Percentiles rank a stretch among this genome's conserved stretches.
phyloP scores from a whole-genome alignment of 2,888 invertebrate species.

The Elaeidobius kamerunicus region DNA sequence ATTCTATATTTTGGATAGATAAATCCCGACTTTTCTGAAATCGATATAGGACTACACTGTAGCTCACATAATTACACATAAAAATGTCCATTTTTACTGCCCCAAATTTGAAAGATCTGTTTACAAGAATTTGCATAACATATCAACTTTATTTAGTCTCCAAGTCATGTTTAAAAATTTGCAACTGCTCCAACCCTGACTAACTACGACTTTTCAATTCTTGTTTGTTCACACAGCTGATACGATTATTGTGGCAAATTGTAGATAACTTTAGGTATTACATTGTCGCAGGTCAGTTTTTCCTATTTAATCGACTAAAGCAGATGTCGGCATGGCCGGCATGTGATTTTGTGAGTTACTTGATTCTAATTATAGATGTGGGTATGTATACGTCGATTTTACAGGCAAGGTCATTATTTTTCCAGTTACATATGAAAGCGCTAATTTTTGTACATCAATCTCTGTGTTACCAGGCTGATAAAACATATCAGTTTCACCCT shows the following conservation, averaged over 20 bases:
- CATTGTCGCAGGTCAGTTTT: slow-evolving; percentile 26
- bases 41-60: too few species aligned
- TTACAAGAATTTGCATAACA: not conserved
- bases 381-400: slow-evolving; percentile 21
- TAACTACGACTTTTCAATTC: slow-evolving; percentile 1
- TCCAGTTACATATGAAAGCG: slow-evolving; percentile 1
- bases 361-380: slow-evolving; percentile 24
- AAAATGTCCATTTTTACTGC: too few species aligned
- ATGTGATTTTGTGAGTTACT: slow-evolving; percentile 18
- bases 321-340: slow-evolving; percentile 12
- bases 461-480: not conserved
- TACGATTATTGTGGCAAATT: slow-evolving; percentile 24
- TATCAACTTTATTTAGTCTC: too few species aligned
- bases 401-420: slow-evolving; percentile 16
- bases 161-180: too few species aligned
- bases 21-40: too few species aligned
- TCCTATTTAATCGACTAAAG: slow-evolving; percentile 18
- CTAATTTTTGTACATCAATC: not conserved
- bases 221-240: slow-evolving; percentile 22
- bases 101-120: not conserved
- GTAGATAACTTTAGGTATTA: slow-evolving; percentile 22
- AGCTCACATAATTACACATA: too few species aligned
- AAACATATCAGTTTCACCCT: too few species aligned
- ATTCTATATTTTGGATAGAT: too few species aligned
- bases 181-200: slow-evolving; percentile 12